Base-by-base conservation (phyloP, 2,113 vertebrate genomes). In the Tachycineta bicolor region DNA sequence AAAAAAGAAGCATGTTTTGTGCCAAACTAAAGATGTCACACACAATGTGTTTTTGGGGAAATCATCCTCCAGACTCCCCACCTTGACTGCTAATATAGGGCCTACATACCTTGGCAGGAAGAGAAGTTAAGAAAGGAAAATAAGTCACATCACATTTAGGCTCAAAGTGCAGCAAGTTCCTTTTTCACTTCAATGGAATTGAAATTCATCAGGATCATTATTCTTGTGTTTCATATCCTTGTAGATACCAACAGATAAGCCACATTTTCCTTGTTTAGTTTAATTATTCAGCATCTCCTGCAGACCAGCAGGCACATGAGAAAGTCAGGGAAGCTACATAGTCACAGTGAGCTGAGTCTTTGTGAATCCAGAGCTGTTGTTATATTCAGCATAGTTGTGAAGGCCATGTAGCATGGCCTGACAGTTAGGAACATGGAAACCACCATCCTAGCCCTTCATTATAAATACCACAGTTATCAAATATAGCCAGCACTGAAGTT, bases 391-490 rank as follows among this genome's bases (percentile, higher is more conserved):
- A 21, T 22, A 14, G 12, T 10, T 73, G 37, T 46, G 18, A 87
- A 73, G 17, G 53, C 50, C 44, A 44, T 0, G 0, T 53, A 73
- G 56, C 70, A 26, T 24, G 60, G 34, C 28, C 49, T 79, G 41
- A 39, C 23, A 25, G 67, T 76, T 62, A 26, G 34, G 49, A 62
- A 37, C 58, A 69, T 7, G 17, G 62, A 92, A 94, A 88, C 78
- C 78, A 53, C 50, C 18, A n/a, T 37, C 70, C 39, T 28, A 85
- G n/a, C 29, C 90, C 63, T 49, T 95, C 59, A 91, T 91, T 87
- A 87, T 23, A 69, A 83, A 83, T 24, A 50, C 82, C 85, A 23
- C 58, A 88, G 75, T 80, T 93, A 92, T 69, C 79, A 94, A 96
- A 93, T 93, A 95, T 80, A 97, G 92, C 67, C 75, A 76, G 41